Evolutionary conservation across 2,113 vertebrate genomes (phyloP).

Genomic region (Cephalopholis sonnerati): DNA sequence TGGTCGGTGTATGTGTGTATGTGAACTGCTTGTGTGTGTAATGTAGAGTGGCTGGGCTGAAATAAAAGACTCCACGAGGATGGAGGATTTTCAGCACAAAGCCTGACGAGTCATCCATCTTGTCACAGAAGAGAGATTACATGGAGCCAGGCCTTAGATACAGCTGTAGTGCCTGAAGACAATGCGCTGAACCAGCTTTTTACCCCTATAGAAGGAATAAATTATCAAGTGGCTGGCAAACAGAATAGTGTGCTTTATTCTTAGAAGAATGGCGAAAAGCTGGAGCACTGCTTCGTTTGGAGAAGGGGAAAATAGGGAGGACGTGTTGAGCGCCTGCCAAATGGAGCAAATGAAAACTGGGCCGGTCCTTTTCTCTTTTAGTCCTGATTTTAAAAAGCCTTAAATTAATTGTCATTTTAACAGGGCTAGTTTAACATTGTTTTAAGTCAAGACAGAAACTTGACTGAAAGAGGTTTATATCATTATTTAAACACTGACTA

Average conservation of each 20-base stretch:
- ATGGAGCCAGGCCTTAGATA: slow-evolving; percentile 74
- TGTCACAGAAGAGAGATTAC: slow-evolving; percentile 81
- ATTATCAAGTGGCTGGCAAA: slow-evolving; percentile 68
- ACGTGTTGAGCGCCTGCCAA: slow-evolving; percentile 46
- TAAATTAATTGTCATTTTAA: slow-evolving; percentile 22
- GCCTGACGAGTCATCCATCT: slow-evolving; percentile 79
- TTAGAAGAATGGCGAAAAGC: slow-evolving; percentile 60
- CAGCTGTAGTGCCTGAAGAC: slow-evolving; percentile 77
- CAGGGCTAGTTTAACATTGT: neutral
- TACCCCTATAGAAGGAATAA: slow-evolving; percentile 74
- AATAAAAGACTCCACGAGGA: slow-evolving; percentile 70
- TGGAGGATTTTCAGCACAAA: slow-evolving; percentile 75
- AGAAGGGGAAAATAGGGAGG: slow-evolving; percentile 11
- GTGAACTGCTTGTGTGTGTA: slow-evolving; percentile 4
- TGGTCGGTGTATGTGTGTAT: slow-evolving; percentile 18
- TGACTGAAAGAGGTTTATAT: neutral
- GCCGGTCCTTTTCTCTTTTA: slow-evolving; percentile 24
- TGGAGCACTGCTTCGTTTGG: slow-evolving; percentile 22
- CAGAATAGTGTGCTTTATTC: slow-evolving; percentile 65
- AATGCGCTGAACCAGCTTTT: slow-evolving; percentile 79
- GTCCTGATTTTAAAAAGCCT: slow-evolving; percentile 23
- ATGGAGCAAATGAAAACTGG: slow-evolving; percentile 24
- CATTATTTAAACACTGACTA: neutral
- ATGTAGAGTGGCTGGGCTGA: slow-evolving; percentile 44
- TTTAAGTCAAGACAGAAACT: neutral